Conservation (phyloP, 1,140 invertebrate genomes). For the Periplaneta americana region DNA sequence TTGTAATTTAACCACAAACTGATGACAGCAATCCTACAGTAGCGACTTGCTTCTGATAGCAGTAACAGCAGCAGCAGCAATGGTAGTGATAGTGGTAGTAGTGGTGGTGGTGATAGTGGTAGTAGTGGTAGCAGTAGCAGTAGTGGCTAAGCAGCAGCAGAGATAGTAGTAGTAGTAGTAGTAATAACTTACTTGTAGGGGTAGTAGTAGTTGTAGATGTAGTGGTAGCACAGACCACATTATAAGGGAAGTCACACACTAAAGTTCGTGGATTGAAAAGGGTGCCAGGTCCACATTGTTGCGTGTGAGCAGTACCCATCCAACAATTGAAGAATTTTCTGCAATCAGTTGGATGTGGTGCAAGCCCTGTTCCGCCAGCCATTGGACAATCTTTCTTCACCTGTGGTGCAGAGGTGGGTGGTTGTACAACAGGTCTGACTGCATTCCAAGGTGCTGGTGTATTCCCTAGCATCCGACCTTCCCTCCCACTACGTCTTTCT, state of each 20-base stretch:
- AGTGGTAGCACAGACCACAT: no score
- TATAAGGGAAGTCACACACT: slow-evolving; percentile 56
- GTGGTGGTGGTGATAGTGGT: no score
- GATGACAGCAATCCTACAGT: no score
- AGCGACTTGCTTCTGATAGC: slow-evolving; percentile 27
- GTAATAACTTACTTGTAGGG: no score
- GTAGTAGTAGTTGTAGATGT: no score
- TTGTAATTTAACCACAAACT: no score
- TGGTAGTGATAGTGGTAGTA: no score
- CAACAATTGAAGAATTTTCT: slow-evolving; percentile 61
- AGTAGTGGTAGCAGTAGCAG: no score
- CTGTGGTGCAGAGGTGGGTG: background rate
- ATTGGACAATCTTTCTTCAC: background rate
- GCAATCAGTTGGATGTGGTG: slow-evolving; percentile 55
- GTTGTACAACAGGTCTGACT: background rate
- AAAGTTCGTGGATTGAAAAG: slow-evolving; percentile 50
- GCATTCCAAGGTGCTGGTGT: background rate
- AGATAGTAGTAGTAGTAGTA: no score
- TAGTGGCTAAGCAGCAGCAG: no score
- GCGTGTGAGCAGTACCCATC: slow-evolving; percentile 48
- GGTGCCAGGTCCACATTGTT: slow-evolving; percentile 60
- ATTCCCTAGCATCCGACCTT: background rate
- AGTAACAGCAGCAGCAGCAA: no score
- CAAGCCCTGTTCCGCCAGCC: slow-evolving; percentile 38
- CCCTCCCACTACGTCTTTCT: background rate